phyloP scores from a whole-genome alignment of 2,888 invertebrate species.

The Cephus rjabovi region DNA sequence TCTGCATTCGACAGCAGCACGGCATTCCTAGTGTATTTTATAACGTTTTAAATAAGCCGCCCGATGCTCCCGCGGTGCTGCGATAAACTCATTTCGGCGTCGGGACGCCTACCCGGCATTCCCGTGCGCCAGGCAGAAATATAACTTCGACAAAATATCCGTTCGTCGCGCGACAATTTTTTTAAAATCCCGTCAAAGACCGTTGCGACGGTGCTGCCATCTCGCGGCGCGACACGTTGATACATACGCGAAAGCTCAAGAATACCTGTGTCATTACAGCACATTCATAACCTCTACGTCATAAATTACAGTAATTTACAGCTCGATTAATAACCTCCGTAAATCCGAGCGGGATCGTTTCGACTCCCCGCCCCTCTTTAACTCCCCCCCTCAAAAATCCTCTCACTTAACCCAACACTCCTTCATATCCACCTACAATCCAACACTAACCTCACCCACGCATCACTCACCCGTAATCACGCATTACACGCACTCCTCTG shows the following conservation, averaged over 20 bases:
- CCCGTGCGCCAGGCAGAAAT: neutral
- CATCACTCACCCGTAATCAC: neutral
- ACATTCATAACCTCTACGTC: conserved; percentile 18
- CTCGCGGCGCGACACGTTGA: neutral
- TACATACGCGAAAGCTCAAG: neutral
- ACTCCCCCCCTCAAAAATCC: neutral
- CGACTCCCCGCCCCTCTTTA: neutral
- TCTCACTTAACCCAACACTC: neutral
- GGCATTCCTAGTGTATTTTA: neutral
- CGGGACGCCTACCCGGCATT: neutral
- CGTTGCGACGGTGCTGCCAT: neutral
- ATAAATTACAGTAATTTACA: conserved; percentile 23
- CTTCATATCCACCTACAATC: neutral
- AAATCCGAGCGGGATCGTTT: conserved; percentile 8
- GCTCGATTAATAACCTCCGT: conserved; percentile 20
- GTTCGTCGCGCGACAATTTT: neutral
- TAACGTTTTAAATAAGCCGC: neutral
- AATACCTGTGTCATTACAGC: neutral
- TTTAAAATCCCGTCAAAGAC: neutral
- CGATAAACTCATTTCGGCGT: neutral
- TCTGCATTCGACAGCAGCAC: neutral
- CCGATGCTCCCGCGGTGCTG: neutral
- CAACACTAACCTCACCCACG: neutral
- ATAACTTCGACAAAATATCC: neutral
- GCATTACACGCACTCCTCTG: neutral